phyloP scores from a whole-genome alignment of 64 coral and sea anemone species.

The Astreopora myriophthalma region DNA sequence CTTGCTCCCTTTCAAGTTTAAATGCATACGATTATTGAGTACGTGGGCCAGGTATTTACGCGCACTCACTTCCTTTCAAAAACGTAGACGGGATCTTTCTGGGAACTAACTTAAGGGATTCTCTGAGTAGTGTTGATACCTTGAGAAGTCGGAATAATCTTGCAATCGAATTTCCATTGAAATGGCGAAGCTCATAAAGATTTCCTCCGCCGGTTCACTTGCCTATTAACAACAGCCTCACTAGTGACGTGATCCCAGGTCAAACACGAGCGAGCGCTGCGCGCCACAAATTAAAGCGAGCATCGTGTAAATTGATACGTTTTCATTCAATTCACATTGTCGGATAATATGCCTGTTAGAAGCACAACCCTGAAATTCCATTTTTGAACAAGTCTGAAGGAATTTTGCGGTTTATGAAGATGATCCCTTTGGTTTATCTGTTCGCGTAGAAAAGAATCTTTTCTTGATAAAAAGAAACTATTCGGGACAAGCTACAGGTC shows the following conservation, averaged over 20 bases:
- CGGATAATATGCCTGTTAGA: background rate
- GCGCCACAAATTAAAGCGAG: background rate
- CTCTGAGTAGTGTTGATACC: too few species aligned
- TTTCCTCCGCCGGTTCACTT: background rate
- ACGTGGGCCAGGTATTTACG: too few species aligned
- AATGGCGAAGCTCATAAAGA: background rate
- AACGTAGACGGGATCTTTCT: too few species aligned
- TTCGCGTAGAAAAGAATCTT: background rate
- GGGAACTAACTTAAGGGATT: too few species aligned
- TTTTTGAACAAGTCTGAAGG: background rate
- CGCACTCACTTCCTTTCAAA: too few species aligned
- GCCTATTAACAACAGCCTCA: background rate
- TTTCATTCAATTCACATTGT: background rate
- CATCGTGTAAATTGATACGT: conserved; percentile 15
- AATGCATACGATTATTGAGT: too few species aligned
- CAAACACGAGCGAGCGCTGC: background rate
- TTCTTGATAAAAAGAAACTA: background rate
- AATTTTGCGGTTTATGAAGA: background rate
- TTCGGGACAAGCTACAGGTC: background rate
- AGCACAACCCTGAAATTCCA: background rate
- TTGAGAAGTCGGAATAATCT: background rate
- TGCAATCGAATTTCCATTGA: background rate
- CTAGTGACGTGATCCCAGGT: background rate
- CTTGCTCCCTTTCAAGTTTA: too few species aligned
- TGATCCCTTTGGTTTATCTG: background rate